Base-by-base conservation (phyloP, 2,888 invertebrate species). In the Chloroclystis v-ata region DNA sequence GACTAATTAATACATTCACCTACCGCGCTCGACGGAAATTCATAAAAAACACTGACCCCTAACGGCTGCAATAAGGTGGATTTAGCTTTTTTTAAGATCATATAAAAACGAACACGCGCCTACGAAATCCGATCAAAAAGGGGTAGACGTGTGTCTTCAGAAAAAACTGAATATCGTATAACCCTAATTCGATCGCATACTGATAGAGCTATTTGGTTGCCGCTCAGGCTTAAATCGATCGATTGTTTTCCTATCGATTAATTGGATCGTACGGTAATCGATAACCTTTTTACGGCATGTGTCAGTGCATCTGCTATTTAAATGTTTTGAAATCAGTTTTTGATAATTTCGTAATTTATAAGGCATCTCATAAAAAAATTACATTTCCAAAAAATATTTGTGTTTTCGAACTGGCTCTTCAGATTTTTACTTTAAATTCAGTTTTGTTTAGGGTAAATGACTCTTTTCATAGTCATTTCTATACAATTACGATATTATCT, bases 181-280 rank as follows among this genome's bases (percentile, higher is more conserved):
- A 81, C 83, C 78, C 80, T 80, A 80, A 82, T 80, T 79, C 78
- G 70, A 74, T 67, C 67, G 67, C 75, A 78, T 74, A 72, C 76
- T 78, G 85, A 87, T 87, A 84, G 78, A 87, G 85, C 83, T 82
- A 83, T 87, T 84, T 77, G 79, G 74, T 57, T 59, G 74, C 76
- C 73, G 75, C 72, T 75, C 78, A 76, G 72, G 69, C 65, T 67
- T 70, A 64, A 68, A 74, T 72, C 73, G 69, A 62, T 57, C 78
- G 78, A 82, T 84, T 84, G 82, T 84, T 82, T 81, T 82, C 69
- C 72, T 84, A 86, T 83, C 84, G 73, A 81, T 86, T 87, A 87
- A 87, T 87, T 86, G 85, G 86, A 85, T 87, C 80, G 75, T 75
- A 80, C 77, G 73, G 77, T 83, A 82, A 87, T 85, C 86, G 84